Conservation (phyloP, 1,140 invertebrate genomes). For the Ridgeia piscesae region DNA sequence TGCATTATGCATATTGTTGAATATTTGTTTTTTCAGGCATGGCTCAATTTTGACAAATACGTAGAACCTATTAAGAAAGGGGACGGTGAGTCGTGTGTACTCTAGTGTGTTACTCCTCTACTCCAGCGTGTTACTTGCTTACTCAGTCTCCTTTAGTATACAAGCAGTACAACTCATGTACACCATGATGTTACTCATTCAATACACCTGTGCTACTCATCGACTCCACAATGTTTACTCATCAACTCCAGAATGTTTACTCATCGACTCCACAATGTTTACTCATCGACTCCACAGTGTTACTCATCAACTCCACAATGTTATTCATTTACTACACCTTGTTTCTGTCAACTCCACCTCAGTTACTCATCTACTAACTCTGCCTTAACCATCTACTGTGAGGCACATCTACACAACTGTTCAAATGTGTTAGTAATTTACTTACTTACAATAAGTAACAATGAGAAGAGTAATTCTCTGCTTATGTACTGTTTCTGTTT, state of each 20-base stretch:
- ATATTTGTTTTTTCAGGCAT: constrained; percentile 40
- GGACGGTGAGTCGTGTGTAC: constrained; percentile 44
- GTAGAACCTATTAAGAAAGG: constrained; percentile 71
- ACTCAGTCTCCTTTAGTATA: no score
- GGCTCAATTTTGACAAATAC: constrained; percentile 68
- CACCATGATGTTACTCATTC: neutral
- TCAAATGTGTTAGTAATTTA: neutral
- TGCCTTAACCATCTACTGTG: no score
- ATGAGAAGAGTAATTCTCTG: no score
- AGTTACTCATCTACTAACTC: no score
- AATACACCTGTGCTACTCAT: neutral
- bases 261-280: neutral
- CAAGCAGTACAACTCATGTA: neutral
- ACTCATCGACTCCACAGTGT: neutral
- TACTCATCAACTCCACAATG: neutral
- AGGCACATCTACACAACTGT: neutral
- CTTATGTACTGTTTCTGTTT: no score
- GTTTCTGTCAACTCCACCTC: neutral
- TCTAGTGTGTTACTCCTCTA: neutral
- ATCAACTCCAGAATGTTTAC: neutral
- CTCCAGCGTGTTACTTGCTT: neutral
- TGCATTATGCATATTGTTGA: neutral
- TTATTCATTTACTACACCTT: neutral
- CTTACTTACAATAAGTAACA: neutral
- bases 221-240: neutral